These are phyloP conservation scores for Ivindomyrus marchei DNA, from an alignment of 2,113 vertebrate genomes.

Conservation along the genomic window DNA sequence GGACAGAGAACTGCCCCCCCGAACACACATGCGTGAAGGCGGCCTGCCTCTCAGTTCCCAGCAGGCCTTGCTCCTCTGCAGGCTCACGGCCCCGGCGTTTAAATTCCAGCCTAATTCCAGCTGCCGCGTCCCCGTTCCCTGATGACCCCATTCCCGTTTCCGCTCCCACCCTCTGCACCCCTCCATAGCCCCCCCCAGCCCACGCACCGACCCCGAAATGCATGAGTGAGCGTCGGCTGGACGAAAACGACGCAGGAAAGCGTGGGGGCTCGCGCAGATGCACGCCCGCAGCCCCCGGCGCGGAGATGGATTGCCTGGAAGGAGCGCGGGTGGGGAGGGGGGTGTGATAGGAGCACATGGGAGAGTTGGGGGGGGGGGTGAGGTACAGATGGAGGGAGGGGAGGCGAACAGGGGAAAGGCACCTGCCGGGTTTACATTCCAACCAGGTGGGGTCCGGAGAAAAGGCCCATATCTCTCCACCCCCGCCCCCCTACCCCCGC, in stretches of 20 bases:
- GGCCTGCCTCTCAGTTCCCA: not conserved
- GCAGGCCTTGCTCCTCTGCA: not conserved
- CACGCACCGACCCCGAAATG: not conserved
- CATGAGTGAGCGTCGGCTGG: not conserved
- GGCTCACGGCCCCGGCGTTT: not conserved
- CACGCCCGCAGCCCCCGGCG: not conserved
- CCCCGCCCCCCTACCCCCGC: not conserved
- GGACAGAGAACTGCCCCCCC: conserved; percentile 9
- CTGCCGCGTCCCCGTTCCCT: not conserved
- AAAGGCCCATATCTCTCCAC: not conserved
- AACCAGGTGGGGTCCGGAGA: not conserved
- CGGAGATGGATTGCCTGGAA: not conserved
- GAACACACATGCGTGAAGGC: conserved; percentile 15
- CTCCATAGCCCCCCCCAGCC: not conserved
- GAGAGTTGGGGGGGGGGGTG: conserved; percentile 2
- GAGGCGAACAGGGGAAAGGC: not conserved
- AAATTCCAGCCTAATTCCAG: not conserved
- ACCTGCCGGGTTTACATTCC: conserved; percentile 12
- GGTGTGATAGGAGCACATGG: not conserved
- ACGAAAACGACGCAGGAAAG: not conserved
- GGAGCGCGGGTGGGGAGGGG: not conserved
- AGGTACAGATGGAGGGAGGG: conserved; percentile 12
- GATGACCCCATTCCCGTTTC: not conserved
- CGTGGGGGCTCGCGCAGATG: not conserved
- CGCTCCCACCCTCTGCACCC: not conserved